These are phyloP conservation scores for Tonatia bakeri DNA, from an alignment of 2,113 vertebrate species.

Conservation along the genomic window DNA sequence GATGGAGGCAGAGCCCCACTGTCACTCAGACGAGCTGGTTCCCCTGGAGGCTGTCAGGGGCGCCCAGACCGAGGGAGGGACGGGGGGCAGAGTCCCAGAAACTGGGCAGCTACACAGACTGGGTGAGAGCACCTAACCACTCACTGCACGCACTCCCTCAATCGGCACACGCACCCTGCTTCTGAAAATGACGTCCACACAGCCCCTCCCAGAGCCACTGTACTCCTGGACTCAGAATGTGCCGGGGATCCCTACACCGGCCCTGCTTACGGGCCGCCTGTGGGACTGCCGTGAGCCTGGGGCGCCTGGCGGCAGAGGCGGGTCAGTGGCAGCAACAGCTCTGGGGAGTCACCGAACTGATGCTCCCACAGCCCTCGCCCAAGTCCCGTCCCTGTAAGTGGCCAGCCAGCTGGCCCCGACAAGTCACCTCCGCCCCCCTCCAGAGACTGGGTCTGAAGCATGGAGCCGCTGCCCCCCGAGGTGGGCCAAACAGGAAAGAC, in stretches of 20 bases:
- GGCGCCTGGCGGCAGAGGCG: fast-evolving
- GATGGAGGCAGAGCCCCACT: not conserved
- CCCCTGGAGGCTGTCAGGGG: not conserved
- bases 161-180: not conserved
- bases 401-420: not conserved
- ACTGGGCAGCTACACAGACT: fast-evolving
- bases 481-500: not conserved
- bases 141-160: not conserved
- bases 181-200: not conserved
- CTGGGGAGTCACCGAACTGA: fast-evolving
- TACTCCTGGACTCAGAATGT: fast-evolving
- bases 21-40: fast-evolving
- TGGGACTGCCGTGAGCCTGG: fast-evolving
- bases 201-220: not conserved
- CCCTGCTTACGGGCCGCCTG: too few relatives aligned
- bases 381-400: not conserved
- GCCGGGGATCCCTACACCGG: fast-evolving
- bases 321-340: not conserved
- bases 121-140: not conserved
- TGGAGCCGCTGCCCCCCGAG: not conserved
- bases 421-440: not conserved
- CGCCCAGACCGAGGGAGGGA: not conserved
- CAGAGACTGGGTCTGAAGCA: not conserved
- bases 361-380: not conserved
- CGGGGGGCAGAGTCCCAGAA: too few relatives aligned